Conservation (phyloP, 2,888 invertebrate species). For the Spicauda simplicius region DNA sequence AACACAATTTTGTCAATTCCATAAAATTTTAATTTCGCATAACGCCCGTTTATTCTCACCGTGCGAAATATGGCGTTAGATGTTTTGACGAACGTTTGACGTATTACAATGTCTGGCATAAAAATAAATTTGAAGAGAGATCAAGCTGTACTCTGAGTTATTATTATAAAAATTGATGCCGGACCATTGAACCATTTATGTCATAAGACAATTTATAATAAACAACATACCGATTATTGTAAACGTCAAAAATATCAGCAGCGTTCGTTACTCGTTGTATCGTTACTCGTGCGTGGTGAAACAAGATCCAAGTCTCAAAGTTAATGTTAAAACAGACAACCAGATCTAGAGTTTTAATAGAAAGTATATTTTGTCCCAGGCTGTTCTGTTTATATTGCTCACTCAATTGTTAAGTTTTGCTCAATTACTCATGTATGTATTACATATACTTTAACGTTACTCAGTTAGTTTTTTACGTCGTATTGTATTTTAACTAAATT, state of each 20-base stretch:
- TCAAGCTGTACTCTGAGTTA: no score
- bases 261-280: not conserved
- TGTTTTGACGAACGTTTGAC: no score
- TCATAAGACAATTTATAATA: no score
- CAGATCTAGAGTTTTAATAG: conserved; percentile 38
- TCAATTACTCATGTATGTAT: conserved; percentile 76
- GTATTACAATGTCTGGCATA: no score
- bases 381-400: conserved; percentile 74
- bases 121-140: no score
- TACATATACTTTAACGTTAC: conserved; percentile 65
- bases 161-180: no score
- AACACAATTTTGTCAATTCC: no score
- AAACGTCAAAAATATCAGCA: not conserved
- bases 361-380: conserved; percentile 45
- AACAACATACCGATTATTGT: no score
- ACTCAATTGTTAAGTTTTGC: conserved; percentile 82
- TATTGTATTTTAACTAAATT: conserved; percentile 55
- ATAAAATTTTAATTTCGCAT: no score
- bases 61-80: no score
- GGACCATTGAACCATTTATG: no score
- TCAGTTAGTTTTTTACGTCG: conserved; percentile 61
- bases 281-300: conserved; percentile 2
- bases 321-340: conserved; percentile 18
- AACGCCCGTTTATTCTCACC: no score
- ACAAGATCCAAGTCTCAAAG: conserved; percentile 1